phyloP scores from a whole-genome alignment of 2,113 vertebrate species.

The Mustela nigripes region DNA sequence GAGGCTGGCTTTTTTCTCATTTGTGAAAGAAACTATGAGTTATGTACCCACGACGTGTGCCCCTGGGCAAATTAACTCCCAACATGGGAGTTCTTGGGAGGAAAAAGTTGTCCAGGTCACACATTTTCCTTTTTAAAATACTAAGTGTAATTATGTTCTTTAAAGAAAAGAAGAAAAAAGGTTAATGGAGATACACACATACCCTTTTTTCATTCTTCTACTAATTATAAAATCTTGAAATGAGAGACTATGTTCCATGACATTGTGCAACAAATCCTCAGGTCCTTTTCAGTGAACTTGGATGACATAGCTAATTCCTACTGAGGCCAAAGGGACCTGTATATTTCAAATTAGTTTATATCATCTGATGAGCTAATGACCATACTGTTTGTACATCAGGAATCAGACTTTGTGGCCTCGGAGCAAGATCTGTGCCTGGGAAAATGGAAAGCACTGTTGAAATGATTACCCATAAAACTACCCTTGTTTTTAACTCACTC shows the following conservation, averaged over 20 bases:
- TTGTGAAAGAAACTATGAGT: background rate
- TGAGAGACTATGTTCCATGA: rapidly evolving
- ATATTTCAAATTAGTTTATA: background rate
- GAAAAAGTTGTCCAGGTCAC: background rate
- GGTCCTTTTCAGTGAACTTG: background rate
- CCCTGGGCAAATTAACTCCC: background rate
- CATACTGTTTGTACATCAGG: background rate
- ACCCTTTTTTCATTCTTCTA: background rate
- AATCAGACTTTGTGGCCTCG: background rate
- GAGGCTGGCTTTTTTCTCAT: background rate
- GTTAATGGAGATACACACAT: background rate
- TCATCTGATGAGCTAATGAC: background rate
- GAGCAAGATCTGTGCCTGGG: background rate
- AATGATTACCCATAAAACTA: background rate
- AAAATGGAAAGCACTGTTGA: background rate
- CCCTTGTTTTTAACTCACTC: background rate
- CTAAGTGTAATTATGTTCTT: background rate
- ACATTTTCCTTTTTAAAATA: background rate
- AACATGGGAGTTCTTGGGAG: no score
- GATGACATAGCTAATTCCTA: background rate
- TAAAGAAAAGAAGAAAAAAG: background rate
- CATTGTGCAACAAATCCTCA: background rate
- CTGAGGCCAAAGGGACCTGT: background rate
- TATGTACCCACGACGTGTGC: rapidly evolving
- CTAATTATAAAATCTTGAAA: background rate